phyloP scores from a whole-genome alignment of 35 echinoderm and acorn worm genomes.

The Lytechinus variegatus region DNA sequence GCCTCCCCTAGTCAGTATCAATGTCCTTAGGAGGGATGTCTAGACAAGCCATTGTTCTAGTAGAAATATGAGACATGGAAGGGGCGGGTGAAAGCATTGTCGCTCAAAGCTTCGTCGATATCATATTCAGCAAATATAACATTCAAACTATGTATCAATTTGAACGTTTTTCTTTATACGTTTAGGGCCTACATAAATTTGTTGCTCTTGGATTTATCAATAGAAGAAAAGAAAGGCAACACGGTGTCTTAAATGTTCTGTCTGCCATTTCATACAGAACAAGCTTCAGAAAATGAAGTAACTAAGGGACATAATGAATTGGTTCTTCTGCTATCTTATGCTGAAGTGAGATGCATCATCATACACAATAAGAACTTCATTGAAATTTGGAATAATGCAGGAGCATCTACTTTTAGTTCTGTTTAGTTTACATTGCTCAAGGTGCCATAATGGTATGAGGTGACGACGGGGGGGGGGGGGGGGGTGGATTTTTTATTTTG shows the following conservation, averaged over 20 bases:
- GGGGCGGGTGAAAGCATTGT: background rate
- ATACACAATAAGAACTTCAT: too few species aligned
- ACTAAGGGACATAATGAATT: too few species aligned
- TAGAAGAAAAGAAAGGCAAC: background rate
- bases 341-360: background rate
- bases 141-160: background rate
- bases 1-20: background rate
- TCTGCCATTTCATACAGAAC: background rate
- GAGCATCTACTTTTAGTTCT: background rate
- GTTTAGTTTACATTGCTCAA: too few species aligned
- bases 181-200: too few species aligned
- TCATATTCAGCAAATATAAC: background rate
- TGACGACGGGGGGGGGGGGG: too few species aligned
- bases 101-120: background rate
- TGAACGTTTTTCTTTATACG: too few species aligned
- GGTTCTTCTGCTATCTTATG: background rate
- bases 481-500: background rate
- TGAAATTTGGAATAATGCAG: background rate
- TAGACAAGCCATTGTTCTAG: slow-evolving; percentile 20
- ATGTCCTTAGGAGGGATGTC: background rate
- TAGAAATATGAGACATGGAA: background rate
- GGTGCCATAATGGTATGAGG: too few species aligned
- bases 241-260: background rate
- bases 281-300: too few species aligned
- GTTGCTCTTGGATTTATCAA: background rate